Percentiles rank a stretch among this genome's conserved stretches.
Conservation (phyloP, 2,797 vertebrate species). For the Sciurus vulgaris region DNA sequence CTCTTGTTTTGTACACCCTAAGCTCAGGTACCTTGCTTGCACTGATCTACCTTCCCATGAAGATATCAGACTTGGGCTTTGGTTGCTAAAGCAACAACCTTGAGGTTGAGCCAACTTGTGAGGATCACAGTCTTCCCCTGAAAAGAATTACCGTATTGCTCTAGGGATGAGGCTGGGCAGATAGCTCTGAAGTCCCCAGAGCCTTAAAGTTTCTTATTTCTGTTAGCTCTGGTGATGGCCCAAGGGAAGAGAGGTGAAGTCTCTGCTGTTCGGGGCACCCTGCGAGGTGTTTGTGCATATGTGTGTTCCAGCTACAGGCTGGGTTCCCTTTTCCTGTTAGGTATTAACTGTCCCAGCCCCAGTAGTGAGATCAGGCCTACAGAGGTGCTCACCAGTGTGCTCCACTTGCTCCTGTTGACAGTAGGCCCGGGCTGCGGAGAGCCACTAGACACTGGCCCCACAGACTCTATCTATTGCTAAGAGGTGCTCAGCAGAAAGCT, state of each 20-base stretch:
- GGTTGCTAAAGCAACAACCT: background rate
- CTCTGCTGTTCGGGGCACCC: background rate
- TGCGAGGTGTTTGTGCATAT: fast-evolving
- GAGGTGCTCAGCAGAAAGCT: background rate
- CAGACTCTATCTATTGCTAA: background rate
- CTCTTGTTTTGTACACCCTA: background rate
- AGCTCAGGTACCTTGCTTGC: background rate
- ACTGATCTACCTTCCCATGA: background rate
- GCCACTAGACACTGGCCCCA: background rate
- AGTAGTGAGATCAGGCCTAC: background rate
- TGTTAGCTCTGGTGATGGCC: background rate
- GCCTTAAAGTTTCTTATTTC: background rate
- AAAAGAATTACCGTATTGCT: background rate
- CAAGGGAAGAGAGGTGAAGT: background rate
- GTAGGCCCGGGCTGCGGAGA: background rate
- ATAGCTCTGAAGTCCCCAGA: background rate
- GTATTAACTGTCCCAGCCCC: background rate
- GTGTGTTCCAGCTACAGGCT: background rate
- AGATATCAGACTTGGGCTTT: background rate
- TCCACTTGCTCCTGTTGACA: background rate
- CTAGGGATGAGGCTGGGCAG: background rate
- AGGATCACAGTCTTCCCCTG: background rate
- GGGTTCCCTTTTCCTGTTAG: background rate
- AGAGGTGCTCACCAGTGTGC: background rate
- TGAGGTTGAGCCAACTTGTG: background rate